Conservation (phyloP, 2,113 vertebrate genomes). For the Stigmatopora nigra region DNA sequence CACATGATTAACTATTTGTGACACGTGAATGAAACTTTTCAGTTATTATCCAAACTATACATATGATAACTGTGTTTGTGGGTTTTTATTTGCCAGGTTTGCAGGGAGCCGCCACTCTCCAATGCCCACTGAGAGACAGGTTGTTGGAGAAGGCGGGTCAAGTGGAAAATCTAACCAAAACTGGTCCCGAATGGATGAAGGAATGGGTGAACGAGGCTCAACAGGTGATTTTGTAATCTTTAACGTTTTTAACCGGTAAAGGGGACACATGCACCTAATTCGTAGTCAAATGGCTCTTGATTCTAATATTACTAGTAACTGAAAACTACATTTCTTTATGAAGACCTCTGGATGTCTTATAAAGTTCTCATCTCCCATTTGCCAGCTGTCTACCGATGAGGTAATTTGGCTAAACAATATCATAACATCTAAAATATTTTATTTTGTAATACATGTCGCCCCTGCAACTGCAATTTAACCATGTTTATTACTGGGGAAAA, state of each 20-base stretch:
- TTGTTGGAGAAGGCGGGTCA: slow-evolving; percentile 74
- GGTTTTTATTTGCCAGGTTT: slow-evolving; percentile 71
- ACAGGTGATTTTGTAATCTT: slow-evolving; percentile 33
- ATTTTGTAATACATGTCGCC: no score
- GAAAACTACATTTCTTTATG: no score
- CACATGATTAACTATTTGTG: neutral
- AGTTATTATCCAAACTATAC: neutral
- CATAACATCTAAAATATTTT: no score
- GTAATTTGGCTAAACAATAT: no score
- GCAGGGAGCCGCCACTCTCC: slow-evolving; percentile 84
- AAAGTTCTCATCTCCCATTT: no score
- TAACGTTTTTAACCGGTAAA: neutral
- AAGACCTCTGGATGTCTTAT: no score
- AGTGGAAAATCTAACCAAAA: slow-evolving; percentile 84
- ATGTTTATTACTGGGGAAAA: no score
- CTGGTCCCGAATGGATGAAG: slow-evolving; percentile 87
- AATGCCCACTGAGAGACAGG: slow-evolving; percentile 83
- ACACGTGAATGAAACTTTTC: neutral
- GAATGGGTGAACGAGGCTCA: slow-evolving; percentile 49
- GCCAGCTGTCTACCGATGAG: no score
- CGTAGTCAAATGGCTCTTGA: no score
- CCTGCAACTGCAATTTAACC: no score
- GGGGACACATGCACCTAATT: no score
- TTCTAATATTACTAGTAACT: no score
- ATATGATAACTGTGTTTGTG: neutral